Conservation (phyloP, 2,888 invertebrate species). For the Cryptophagus acutangulus region DNA sequence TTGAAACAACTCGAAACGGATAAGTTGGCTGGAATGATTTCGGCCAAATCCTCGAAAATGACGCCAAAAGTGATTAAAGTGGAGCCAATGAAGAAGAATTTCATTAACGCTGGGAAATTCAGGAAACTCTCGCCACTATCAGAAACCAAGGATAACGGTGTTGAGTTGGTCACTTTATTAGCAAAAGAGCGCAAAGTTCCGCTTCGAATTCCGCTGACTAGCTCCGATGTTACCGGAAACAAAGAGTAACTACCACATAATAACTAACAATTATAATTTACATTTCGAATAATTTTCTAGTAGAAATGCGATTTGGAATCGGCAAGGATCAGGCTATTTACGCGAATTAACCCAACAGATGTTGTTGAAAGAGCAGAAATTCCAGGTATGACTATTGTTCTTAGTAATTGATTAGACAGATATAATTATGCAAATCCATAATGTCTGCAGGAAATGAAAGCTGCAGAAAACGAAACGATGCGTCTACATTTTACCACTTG, state of each 20-base stretch:
- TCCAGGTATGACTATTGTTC: constrained; percentile 44
- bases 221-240: constrained; percentile 50
- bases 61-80: too few relatives aligned
- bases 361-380: constrained; percentile 47
- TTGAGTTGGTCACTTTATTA: constrained; percentile 71
- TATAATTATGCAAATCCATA: too few relatives aligned
- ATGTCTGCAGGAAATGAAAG: constrained; percentile 61
- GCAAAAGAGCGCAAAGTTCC: constrained; percentile 60
- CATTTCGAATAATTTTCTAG: constrained; percentile 20
- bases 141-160: constrained; percentile 51
- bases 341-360: constrained; percentile 54
- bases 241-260: background rate
- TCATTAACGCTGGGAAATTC: constrained; percentile 26
- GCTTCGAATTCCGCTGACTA: constrained; percentile 53
- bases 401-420: too few relatives aligned
- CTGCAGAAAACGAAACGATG: constrained; percentile 61
- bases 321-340: constrained; percentile 48
- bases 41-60: too few relatives aligned
- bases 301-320: constrained; percentile 34
- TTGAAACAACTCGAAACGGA: constrained; percentile 36
- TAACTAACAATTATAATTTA: constrained; percentile 3
- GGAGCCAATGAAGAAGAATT: constrained; percentile 17
- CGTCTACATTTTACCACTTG: constrained; percentile 70
- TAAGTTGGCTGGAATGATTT: too few relatives aligned
- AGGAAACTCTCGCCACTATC: constrained; percentile 41